These are phyloP conservation scores for Nixonia krombeini DNA, from an alignment of 1,140 invertebrate genomes.

Conservation along the genomic window DNA sequence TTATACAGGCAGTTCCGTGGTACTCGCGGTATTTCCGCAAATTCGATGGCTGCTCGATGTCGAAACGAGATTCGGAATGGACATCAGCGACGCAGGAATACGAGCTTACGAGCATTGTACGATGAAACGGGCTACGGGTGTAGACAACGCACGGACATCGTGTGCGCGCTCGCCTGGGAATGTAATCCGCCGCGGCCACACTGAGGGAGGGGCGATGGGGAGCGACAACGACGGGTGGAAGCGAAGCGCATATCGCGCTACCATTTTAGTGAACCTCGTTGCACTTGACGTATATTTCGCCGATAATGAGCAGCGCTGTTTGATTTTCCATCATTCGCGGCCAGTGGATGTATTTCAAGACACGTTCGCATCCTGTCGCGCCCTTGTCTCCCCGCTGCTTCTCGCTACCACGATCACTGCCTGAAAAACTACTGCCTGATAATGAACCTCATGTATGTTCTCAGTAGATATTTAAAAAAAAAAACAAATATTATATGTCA, in stretches of 20 bases:
- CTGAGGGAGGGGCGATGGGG: background rate
- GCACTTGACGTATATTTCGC: conserved; percentile 25
- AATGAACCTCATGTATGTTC: no score
- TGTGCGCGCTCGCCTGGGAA: conserved; percentile 9
- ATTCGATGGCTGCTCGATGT: conserved; percentile 28
- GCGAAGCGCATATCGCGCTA: conserved; percentile 4
- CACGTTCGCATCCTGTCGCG: no score
- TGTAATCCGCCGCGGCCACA: conserved; percentile 25
- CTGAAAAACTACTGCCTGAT: no score
- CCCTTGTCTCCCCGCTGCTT: no score
- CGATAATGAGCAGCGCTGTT: conserved; percentile 2
- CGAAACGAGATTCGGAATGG: conserved; percentile 4
- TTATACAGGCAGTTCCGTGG: conserved; percentile 13
- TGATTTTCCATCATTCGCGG: conserved; percentile 20
- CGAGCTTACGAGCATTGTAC: background rate
- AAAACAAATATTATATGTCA: no score
- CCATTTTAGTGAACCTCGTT: conserved; percentile 3
- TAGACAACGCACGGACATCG: conserved; percentile 31
- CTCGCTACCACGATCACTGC: no score
- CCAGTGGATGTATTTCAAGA: no score
- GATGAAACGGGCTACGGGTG: background rate
- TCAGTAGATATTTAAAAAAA: no score
- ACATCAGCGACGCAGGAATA: background rate
- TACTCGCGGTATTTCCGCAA: conserved; percentile 23
- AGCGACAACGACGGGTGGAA: background rate